Evolutionary conservation across 2,113 vertebrate species (phyloP).

Genomic region (Entosphenus tridentatus): DNA sequence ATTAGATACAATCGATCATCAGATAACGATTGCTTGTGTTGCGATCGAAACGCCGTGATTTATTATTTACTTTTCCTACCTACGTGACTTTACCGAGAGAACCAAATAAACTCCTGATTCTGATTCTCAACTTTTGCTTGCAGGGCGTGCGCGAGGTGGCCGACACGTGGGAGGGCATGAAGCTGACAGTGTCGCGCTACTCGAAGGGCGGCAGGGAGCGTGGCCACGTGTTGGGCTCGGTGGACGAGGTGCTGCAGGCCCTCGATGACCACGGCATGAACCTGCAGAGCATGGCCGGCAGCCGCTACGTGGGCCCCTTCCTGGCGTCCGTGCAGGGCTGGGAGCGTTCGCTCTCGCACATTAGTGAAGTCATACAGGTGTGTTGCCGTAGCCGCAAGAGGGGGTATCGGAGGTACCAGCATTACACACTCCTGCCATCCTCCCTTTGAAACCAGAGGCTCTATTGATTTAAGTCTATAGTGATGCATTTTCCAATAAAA

Average conservation of each 20-base stretch:
- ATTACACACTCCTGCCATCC: too few species aligned
- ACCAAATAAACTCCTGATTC: neutral
- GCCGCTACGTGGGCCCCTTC: conserved; percentile 71
- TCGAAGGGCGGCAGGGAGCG: conserved; percentile 54
- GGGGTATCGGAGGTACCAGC: too few species aligned
- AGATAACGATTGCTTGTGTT: too few species aligned
- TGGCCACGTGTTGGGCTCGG: conserved; percentile 43
- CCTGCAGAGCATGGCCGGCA: conserved; percentile 62
- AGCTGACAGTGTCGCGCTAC: conserved; percentile 44
- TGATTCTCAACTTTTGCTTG: neutral
- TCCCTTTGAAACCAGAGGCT: too few species aligned
- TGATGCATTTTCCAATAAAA: too few species aligned
- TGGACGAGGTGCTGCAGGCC: conserved; percentile 55
- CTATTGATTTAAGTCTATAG: too few species aligned
- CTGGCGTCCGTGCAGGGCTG: conserved; percentile 41
- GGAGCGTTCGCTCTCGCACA: conserved; percentile 65
- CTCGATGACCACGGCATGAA: conserved; percentile 65
- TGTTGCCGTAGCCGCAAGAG: too few species aligned
- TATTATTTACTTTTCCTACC: too few species aligned
- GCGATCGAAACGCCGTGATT: too few species aligned
- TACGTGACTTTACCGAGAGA: too few species aligned
- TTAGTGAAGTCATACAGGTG: conserved; percentile 78
- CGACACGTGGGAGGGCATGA: conserved; percentile 68
- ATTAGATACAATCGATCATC: too few species aligned
- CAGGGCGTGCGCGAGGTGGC: conserved; percentile 66